Base-by-base conservation (phyloP, 1,140 invertebrate species). In the Lordiphosa stackelbergi region DNA sequence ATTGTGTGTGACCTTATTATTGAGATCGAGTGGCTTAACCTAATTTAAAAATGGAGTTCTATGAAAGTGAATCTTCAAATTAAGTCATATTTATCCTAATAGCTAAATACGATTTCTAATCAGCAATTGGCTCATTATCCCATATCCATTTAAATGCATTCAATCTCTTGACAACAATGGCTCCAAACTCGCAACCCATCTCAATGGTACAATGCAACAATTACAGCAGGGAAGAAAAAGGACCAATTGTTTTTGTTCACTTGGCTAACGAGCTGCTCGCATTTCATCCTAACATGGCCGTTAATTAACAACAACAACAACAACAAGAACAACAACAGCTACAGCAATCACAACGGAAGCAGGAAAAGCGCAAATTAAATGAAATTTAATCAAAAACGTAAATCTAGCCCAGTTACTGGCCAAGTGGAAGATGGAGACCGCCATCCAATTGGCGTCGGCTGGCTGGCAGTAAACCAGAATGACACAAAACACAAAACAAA, bases 301-400 rank as follows among this genome's bases (percentile, higher is more conserved):
- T 66, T 78, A 78, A 79, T 78, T 78, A 79, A 62, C 58, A 63
- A 64, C 34, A 62, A 58, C 35, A 69, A 53, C 59, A 57, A 54
- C 28, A n/a, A n/a, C n/a, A n/a, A n/a, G n/a, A n/a, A n/a, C n/a
- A n/a, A n/a, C n/a, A n/a, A n/a, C n/a, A 28, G 19, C 19, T 22
- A 3, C 53, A 64, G 66, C 49, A 53, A 54, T 53, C 61, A 42
- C 45, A 70, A 53, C 13, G 38, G 55, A 11, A 47, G 22, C n/a
- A 59, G 34, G 41, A 51, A 74, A 73, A 78, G 74, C 73, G 61
- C 69, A 78, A 78, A 79, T 77, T 78, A 79, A 78, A 78, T 59
- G 52, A 79, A 79, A 78, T 78, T 78, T 78, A 78, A 79, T 78
- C 74, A 78, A 78, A 78, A 78, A 66, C 74, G 74, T 78, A 79